phyloP scores from a whole-genome alignment of 1,140 invertebrate genomes.

The Myzus persicae region DNA sequence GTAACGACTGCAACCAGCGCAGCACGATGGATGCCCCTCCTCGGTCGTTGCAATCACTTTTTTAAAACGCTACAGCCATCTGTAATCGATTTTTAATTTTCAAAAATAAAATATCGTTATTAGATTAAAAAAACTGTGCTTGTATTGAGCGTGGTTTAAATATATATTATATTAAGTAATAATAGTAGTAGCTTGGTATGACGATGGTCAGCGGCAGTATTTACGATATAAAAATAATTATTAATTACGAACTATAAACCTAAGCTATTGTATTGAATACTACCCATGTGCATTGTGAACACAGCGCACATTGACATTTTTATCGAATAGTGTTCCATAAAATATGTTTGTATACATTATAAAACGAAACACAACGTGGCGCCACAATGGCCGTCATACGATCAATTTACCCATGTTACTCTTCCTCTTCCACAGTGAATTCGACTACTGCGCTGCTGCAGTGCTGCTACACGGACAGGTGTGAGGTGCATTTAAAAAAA shows the following conservation, averaged over 20 bases:
- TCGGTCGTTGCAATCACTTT: neutral
- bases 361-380: neutral
- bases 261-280: neutral
- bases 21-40: neutral
- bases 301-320: neutral
- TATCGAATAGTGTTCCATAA: neutral
- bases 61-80: neutral
- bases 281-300: neutral
- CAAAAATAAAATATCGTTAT: neutral
- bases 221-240: neutral
- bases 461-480: neutral
- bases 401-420: neutral
- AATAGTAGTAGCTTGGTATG: neutral
- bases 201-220: neutral
- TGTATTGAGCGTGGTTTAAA: neutral
- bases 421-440: neutral
- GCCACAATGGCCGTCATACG: neutral
- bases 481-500: neutral
- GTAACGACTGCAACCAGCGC: neutral
- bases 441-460: neutral
- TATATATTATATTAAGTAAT: neutral
- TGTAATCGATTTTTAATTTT: conserved; percentile 40
- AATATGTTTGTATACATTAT: neutral
- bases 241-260: neutral
- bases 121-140: neutral